Percentiles rank a stretch among this genome's conserved stretches.
Evolutionary conservation across 2,113 vertebrate genomes (phyloP).

Genomic region (Tyto alba): DNA sequence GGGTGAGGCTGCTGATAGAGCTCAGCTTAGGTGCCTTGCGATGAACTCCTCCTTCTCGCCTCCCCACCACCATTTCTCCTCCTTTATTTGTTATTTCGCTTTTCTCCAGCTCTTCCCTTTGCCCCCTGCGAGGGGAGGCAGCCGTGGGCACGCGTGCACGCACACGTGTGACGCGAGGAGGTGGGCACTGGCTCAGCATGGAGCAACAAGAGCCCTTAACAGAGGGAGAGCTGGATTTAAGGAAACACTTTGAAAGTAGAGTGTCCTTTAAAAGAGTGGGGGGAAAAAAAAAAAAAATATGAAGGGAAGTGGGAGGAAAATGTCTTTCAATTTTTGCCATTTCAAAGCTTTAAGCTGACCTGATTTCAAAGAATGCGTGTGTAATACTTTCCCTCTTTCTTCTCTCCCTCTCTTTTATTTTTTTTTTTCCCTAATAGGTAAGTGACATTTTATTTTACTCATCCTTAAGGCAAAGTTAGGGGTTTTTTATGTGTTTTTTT

Average conservation of each 20-base stretch:
- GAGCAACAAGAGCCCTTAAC: neutral
- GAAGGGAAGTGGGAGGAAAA: slow-evolving; percentile 55
- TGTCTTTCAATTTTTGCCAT: slow-evolving; percentile 47
- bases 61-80: neutral
- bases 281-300: slow-evolving; percentile 28
- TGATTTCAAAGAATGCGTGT: slow-evolving; percentile 67
- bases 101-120: neutral
- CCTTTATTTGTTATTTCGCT: neutral
- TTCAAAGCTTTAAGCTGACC: slow-evolving; percentile 71
- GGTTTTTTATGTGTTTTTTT: neutral
- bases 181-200: fast-evolving
- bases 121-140: neutral
- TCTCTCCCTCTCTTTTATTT: neutral
- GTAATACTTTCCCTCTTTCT: slow-evolving; percentile 56
- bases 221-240: neutral
- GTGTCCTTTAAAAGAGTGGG: slow-evolving; percentile 53
- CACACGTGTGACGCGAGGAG: neutral
- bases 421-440: slow-evolving; percentile 58
- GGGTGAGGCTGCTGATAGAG: neutral
- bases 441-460: slow-evolving; percentile 73
- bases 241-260: slow-evolving; percentile 10
- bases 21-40: neutral
- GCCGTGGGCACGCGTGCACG: fast-evolving
- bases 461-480: slow-evolving; percentile 66
- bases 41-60: neutral